Evolutionary conservation across 2,888 invertebrate species (phyloP), one percentile per base, ranked within the genome.

Genomic region (Meta bourneti): DNA sequence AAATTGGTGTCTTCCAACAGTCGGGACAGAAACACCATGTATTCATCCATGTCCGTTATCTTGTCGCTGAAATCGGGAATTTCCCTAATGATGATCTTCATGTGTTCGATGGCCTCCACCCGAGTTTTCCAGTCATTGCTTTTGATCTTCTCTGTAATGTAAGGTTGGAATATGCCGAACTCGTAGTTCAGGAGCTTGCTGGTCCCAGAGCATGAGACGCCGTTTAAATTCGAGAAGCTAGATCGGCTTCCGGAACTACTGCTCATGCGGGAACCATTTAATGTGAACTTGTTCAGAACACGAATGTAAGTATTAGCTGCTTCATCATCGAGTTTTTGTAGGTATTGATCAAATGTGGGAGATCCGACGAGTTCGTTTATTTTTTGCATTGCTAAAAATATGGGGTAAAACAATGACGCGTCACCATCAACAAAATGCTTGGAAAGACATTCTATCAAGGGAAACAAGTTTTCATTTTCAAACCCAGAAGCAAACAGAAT

Each of bases 1-100:
- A 96, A 96, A 94, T 95, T 96, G 91, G 96, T 96, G 94, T 97
- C 97, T 92, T 96, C 96, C 69, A 96, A 95, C 34, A 96, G 94
- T 82, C 95, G 94, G 74, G 95, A 95, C 48, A 97, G 95, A 52
- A 96, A 96, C 93, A 96, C 95, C 89, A 97, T 95, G 92, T 97
- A 96, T 52, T 96, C 95, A 93, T 96, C 96, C 94, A 97, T 95
- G 94, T 96, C 95, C 4, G 96, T 96, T 94, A 96, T 96, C 81
- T 97, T 95, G 79, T 95, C 94, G 34, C 81, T 81, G 48, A 91
- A 90, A 75, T 92, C 92, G 9, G 82, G 82, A 7, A 79, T 89
- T 20, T 91, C 90, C 52, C 87, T 84, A 61, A 97, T 94, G 61
- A 96, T 95, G 19, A 95, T 95, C 92, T 96, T 95, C 79, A 97